These are phyloP conservation scores for Falco novaeseelandiae DNA, from an alignment of 2,797 vertebrate species.

Conservation along the genomic window DNA sequence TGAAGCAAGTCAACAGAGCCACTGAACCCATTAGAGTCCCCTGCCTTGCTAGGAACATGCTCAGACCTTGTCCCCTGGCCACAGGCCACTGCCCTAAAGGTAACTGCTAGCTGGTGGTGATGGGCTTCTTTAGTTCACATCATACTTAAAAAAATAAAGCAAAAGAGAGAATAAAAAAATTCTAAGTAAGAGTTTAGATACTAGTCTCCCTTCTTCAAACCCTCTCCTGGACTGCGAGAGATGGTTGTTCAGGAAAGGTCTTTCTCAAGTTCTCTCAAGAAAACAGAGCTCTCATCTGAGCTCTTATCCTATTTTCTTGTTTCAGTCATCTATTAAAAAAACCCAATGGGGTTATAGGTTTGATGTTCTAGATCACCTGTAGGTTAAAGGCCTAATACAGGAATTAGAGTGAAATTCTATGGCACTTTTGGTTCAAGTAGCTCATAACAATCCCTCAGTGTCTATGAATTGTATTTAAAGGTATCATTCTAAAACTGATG, in stretches of 20 bases:
- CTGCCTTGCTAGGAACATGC: fast-evolving
- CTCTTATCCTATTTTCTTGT: neutral
- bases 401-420: neutral
- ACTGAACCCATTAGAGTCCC: neutral
- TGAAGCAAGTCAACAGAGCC: neutral
- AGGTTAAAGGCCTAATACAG: neutral
- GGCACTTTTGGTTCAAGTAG: neutral
- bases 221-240: neutral
- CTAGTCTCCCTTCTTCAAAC: neutral
- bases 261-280: neutral
- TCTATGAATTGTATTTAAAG: neutral
- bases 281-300: neutral
- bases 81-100: neutral
- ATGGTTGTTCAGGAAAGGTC: neutral
- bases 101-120: too few relatives aligned
- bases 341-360: neutral
- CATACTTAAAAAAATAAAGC: neutral
- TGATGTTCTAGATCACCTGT: neutral
- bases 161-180: neutral
- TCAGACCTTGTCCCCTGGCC: neutral
- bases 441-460: neutral
- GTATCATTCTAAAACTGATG: neutral
- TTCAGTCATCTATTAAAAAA: neutral
- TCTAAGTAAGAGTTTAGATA: neutral
- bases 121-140: neutral